A percentile compares a stretch with the other conserved stretches of the same genome.
Conservation (phyloP, 2,888 invertebrate species). For the Buathra laborator region DNA sequence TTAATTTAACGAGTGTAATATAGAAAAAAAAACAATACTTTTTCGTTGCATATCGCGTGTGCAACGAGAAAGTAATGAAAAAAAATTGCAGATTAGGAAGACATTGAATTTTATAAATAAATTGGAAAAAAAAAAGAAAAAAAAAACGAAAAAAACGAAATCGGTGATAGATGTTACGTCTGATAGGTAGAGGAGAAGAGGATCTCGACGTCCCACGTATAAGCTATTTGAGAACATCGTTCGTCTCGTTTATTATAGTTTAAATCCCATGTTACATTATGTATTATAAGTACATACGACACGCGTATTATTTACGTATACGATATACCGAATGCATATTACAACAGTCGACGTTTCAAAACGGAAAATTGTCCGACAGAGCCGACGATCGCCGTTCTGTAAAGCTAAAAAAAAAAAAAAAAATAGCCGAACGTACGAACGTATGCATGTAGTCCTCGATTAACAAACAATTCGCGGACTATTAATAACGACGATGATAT, state of each 20-base stretch:
- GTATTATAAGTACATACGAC: slow-evolving; percentile 50
- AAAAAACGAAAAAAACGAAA: neutral
- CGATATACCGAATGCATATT: slow-evolving; percentile 44
- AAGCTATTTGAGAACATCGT: slow-evolving; percentile 45
- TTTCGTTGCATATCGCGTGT: too few species aligned
- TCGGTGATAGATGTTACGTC: slow-evolving; percentile 12
- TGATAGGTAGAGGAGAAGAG: slow-evolving; percentile 29
- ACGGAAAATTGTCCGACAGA: slow-evolving; percentile 38
- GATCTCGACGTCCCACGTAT: neutral
- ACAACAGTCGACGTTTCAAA: slow-evolving; percentile 43
- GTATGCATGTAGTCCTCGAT: slow-evolving; percentile 31
- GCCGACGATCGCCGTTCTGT: slow-evolving; percentile 58
- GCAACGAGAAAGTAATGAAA: neutral
- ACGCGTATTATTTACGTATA: slow-evolving; percentile 55
- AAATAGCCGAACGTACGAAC: slow-evolving; percentile 44
- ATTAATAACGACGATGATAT: slow-evolving; percentile 56
- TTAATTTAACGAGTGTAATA: slow-evolving; percentile 38
- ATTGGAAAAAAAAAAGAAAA: too few species aligned
- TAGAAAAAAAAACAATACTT: slow-evolving; percentile 13
- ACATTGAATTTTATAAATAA: slow-evolving; percentile 53
- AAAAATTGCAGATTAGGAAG: slow-evolving; percentile 35
- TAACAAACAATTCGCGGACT: slow-evolving; percentile 12
- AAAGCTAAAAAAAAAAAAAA: slow-evolving; percentile 23
- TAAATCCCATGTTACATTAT: slow-evolving; percentile 45
- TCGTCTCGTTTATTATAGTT: slow-evolving; percentile 58